A percentile compares a stretch with the other conserved stretches of the same genome.
Evolutionary conservation across 2,797 vertebrate species (phyloP).

Genomic region (Spinus pinus): DNA sequence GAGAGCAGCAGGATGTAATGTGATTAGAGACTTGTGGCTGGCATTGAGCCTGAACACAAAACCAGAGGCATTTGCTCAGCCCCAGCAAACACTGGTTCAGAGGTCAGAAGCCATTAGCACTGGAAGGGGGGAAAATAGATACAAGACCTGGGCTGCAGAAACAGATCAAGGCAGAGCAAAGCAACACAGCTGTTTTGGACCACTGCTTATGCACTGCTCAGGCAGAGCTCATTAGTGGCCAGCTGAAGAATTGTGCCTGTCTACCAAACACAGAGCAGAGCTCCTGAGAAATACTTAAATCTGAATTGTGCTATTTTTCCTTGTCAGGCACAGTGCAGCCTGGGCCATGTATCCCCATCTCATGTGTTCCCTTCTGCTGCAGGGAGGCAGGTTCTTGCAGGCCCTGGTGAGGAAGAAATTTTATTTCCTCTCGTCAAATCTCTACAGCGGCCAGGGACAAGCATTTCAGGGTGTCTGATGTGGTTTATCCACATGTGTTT

Average conservation of each 20-base stretch:
- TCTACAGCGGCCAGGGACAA: neutral
- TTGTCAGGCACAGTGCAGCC: neutral
- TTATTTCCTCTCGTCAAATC: neutral
- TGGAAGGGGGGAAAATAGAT: neutral
- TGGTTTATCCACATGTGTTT: neutral
- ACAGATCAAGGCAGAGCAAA: neutral
- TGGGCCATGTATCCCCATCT: neutral
- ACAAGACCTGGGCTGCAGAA: neutral
- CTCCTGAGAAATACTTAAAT: neutral
- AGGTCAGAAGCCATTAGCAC: neutral
- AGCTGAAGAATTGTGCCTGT: neutral
- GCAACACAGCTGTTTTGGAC: neutral
- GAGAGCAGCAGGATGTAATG: neutral
- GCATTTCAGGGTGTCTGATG: fast-evolving
- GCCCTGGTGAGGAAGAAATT: neutral
- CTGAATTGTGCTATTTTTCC: neutral
- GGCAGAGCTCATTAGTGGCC: neutral
- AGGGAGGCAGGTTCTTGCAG: neutral
- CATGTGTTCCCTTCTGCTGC: neutral
- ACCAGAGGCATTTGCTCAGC: neutral
- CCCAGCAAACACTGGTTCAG: neutral
- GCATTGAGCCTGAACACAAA: neutral
- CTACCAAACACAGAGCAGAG: neutral
- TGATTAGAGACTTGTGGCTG: constrained; percentile 5
- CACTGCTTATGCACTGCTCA: neutral